A percentile compares a stretch with the other conserved stretches of the same genome.
Evolutionary conservation across 2,113 vertebrate genomes (phyloP).

Genomic region (Ciconia maguari): DNA sequence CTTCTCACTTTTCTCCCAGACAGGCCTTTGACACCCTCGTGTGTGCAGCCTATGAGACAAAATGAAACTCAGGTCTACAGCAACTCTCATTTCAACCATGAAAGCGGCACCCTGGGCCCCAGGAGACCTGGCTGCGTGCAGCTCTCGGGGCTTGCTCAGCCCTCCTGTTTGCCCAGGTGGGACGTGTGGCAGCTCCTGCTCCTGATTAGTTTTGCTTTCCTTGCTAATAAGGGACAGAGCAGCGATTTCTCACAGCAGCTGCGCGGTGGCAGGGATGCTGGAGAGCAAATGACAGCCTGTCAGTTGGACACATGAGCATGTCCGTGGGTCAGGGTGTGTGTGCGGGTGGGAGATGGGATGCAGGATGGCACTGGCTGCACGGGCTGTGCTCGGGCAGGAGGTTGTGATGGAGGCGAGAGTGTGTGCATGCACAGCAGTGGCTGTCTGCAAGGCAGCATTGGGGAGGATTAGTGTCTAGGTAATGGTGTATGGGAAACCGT

Average conservation of each 20-base stretch:
- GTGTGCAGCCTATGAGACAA: not conserved
- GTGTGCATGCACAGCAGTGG: not conserved
- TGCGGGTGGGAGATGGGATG: not conserved
- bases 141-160: not conserved
- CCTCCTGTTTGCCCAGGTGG: not conserved
- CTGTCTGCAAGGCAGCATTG: accelerated
- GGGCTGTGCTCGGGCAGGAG: not conserved
- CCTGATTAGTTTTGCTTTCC: not conserved
- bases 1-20: not conserved
- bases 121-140: accelerated
- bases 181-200: not conserved
- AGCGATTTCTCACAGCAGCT: accelerated
- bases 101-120: accelerated
- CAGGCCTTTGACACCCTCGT: not conserved
- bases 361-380: not conserved
- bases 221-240: not conserved
- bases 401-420: accelerated
- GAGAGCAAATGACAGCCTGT: not conserved
- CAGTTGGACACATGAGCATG: accelerated
- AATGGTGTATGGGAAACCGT: accelerated
- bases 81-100: not conserved
- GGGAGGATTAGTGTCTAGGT: not conserved
- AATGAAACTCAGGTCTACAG: not conserved
- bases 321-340: accelerated
- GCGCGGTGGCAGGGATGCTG: accelerated